Percentiles rank a stretch among this genome's conserved stretches.
Evolutionary conservation across 2,888 invertebrate genomes (phyloP).

Genomic region (Campoplex capitator): DNA sequence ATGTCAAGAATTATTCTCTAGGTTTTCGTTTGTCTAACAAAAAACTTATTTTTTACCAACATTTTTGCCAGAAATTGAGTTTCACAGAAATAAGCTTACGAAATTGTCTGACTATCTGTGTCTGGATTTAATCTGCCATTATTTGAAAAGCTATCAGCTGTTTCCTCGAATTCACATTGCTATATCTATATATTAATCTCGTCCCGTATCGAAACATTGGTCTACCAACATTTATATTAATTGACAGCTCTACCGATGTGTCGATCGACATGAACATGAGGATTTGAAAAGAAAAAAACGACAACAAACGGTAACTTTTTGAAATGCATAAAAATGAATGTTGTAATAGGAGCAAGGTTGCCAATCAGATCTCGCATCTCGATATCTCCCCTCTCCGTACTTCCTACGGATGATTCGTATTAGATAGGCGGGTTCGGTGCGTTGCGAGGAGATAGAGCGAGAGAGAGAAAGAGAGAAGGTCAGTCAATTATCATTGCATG

Average conservation of each 20-base stretch:
- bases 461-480: conserved; percentile 48
- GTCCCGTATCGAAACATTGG: background rate
- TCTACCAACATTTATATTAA: background rate
- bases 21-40: background rate
- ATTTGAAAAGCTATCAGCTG: conserved; percentile 1
- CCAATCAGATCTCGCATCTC: conserved; percentile 26
- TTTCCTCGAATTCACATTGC: background rate
- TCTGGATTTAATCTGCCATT: background rate
- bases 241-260: background rate
- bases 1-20: background rate
- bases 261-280: background rate
- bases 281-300: background rate
- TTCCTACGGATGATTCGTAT: conserved; percentile 47
- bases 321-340: conserved; percentile 32
- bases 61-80: background rate
- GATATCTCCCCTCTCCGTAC: background rate
- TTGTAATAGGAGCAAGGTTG: conserved; percentile 62
- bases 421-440: conserved; percentile 19
- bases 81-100: background rate
- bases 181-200: background rate
- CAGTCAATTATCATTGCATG: conserved; percentile 63
- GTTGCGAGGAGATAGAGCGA: background rate
- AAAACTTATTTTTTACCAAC: background rate
- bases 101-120: background rate
- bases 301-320: conserved; percentile 6